These are phyloP conservation scores for Bombylius discolor DNA, from an alignment of 2,888 invertebrate species.

Conservation along the genomic window DNA sequence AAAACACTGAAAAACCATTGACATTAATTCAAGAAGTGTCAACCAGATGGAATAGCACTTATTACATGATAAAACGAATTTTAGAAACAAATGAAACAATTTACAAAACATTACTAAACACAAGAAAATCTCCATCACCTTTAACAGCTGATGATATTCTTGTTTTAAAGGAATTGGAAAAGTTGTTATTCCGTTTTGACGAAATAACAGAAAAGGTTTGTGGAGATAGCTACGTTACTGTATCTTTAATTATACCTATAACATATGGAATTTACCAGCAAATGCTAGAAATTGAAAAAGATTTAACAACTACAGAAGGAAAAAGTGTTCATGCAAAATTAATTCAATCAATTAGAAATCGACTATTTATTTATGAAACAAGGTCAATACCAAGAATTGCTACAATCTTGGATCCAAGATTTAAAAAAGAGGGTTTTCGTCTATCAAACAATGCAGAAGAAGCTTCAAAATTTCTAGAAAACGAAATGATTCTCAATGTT, in stretches of 20 bases:
- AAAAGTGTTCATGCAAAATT: neutral
- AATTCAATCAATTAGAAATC: neutral
- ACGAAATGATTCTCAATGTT: neutral
- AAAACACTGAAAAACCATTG: neutral
- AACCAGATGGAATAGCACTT: constrained; percentile 1
- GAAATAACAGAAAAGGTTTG: neutral
- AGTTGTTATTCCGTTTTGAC: neutral
- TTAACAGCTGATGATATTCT: neutral
- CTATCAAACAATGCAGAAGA: neutral
- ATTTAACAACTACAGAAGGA: neutral
- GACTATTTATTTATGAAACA: neutral
- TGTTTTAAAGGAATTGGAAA: neutral
- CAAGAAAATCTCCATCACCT: neutral
- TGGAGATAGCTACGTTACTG: neutral
- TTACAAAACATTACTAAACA: neutral
- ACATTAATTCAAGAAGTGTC: neutral
- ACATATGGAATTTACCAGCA: neutral
- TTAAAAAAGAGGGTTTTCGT: too few species aligned
- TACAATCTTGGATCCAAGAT: neutral
- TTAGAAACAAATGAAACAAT: neutral
- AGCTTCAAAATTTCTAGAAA: neutral
- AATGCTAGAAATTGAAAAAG: neutral
- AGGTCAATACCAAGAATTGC: neutral
- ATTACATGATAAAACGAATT: neutral
- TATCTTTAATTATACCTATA: neutral